Conservation (phyloP, 2,888 invertebrate genomes). For the Aporophyla nigra region DNA sequence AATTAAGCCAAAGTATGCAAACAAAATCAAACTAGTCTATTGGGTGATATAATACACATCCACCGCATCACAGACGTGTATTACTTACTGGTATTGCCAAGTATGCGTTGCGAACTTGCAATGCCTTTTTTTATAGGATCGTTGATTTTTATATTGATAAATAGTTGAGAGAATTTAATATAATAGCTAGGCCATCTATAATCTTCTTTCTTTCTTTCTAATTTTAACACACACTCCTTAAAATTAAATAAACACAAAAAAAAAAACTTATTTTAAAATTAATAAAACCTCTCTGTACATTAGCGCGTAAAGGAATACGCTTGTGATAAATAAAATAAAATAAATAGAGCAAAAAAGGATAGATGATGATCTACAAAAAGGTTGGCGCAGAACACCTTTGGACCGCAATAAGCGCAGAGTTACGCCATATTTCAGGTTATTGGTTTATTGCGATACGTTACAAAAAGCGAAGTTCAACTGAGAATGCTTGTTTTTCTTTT, state of each 20-base stretch:
- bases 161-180: background rate
- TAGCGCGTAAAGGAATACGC: background rate
- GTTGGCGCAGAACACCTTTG: too few species aligned
- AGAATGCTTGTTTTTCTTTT: too few species aligned
- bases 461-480: too few species aligned
- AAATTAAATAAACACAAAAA: background rate
- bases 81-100: background rate
- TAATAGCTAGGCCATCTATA: background rate
- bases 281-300: background rate
- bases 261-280: background rate
- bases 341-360: background rate
- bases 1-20: background rate
- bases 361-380: background rate
- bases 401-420: too few species aligned
- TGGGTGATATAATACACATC: background rate
- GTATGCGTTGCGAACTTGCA: too few species aligned
- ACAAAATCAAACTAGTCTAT: background rate
- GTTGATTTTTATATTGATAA: too few species aligned
- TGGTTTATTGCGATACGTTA: too few species aligned
- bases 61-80: background rate
- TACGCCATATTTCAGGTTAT: too few species aligned
- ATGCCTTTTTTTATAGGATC: too few species aligned
- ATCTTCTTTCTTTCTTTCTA: too few species aligned
- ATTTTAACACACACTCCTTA: too few species aligned
- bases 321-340: background rate